A percentile compares a stretch with the other conserved stretches of the same genome.
phyloP scores from a whole-genome alignment of 2,888 invertebrate species.

The Macropis europaea region DNA sequence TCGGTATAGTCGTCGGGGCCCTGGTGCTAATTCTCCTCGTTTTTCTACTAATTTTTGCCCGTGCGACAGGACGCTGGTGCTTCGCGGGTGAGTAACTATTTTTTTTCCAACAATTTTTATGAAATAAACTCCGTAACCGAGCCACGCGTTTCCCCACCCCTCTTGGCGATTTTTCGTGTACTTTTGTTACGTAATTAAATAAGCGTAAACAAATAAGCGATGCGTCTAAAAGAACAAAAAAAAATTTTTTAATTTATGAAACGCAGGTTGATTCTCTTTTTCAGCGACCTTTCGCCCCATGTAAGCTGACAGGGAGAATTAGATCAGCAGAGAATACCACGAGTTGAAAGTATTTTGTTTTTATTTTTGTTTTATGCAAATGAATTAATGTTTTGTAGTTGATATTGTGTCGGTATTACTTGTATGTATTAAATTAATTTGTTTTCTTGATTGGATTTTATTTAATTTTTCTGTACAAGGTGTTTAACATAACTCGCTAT shows the following conservation, averaged over 20 bases:
- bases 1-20: constrained; percentile 88
- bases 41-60: constrained; percentile 87
- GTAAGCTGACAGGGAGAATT: not conserved
- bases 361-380: not conserved
- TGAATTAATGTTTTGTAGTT: not conserved
- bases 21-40: constrained; percentile 84
- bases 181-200: constrained; percentile 8
- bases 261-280: constrained; percentile 3
- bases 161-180: constrained; percentile 43
- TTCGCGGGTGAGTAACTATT: constrained; percentile 88
- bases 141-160: constrained; percentile 9
- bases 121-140: not conserved
- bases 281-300: not conserved
- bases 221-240: not conserved
- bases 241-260: not conserved
- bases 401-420: not conserved
- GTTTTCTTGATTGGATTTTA: too few relatives aligned
- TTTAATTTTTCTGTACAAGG: too few relatives aligned
- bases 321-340: not conserved
- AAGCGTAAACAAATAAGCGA: not conserved
- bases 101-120: not conserved
- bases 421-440: not conserved
- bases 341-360: not conserved
- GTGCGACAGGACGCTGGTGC: constrained; percentile 92
- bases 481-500: too few relatives aligned